Evolutionary conservation across 2,888 invertebrate genomes (phyloP), one percentile per base, ranked within the genome.

Genomic region (Netelia fuscicornis): DNA sequence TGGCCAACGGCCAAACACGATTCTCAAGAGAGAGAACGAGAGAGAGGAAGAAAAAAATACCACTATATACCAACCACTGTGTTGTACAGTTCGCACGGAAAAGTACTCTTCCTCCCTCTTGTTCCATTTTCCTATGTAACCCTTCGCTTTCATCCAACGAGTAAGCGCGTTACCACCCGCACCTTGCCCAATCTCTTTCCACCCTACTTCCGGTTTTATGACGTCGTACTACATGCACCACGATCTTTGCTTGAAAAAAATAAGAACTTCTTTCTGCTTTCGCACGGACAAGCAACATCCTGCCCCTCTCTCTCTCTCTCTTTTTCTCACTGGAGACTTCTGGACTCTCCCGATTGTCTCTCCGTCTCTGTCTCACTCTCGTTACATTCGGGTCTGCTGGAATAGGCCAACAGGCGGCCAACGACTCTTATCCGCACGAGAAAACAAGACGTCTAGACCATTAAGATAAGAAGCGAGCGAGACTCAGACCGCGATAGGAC

Each of bases 1-100:
- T 90, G 90, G 90, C 90, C 67, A 11, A 13, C 6, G 25, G 89
- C 90, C 90, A 90, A 87, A 83, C 88, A 87, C 88, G 88, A 86
- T 77, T 65, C 20, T 56, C 56, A 6, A 54, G 48, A 5, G 78
- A 30, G 5, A 30, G 30, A 30, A 30, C 2, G 30, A 30, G 5
- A 30, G 30, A 30, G 5, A 30, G 30, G 5, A 30, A 30, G 30
- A 30, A 30, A 30, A 17, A 25, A 71, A 54, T 13, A 78, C 17
- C 23, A 78, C 70, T 64, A n/a, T 71, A 54, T 65, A 74, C 62
- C 17, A 13, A 52, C 62, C 44, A 56, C 25, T 25, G 72, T 68
- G 84, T 78, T 68, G 74, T 37, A 74, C 65, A 67, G 54, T 77
- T 65, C 5, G 60, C 78, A 37, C 70, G 71, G 52, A 70, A 79